Base-by-base conservation (phyloP, 2,888 invertebrate species). In the Drosophila buzzatii region DNA sequence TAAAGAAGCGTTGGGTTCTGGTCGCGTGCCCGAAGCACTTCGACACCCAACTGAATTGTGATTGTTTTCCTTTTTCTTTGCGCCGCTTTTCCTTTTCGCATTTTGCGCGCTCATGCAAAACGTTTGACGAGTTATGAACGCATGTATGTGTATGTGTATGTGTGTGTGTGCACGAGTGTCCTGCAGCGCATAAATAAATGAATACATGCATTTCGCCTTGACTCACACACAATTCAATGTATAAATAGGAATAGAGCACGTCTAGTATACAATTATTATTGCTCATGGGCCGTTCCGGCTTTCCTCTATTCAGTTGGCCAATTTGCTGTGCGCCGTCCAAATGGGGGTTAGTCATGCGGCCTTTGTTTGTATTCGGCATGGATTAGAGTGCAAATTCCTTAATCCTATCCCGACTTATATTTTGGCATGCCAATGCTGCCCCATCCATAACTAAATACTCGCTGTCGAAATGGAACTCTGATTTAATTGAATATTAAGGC, bases 1-100 rank as follows among this genome's bases (percentile, higher is more conserved):
- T 14, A 75, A 78, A 75, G 71, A 77, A 85, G 67, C 84, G 89
- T 78, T 78, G 86, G 79, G 82, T 66, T 82, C 60, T 70, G 92
- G 92, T 92, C 92, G 92, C 92, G 92, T 92, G 92, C 92, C 91
- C 82, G 82, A 90, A 92, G 92, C 91, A 90, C 92, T 92, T 91
- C 90, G 91, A 92, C 92, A 92, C 92, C 92, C 92, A 88, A 91
- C 88, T 81, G 89, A 91, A 89, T 85, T 85, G 85, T 85, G 89
- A 90, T 82, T 91, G 85, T 83, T 83, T 85, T 80, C 70, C 71
- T 75, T 78, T 56, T 65, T 64, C 53, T 65, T 68, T 49, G 55
- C 18, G 35, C 51, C 61, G 59, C 66, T 72, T 66, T 66, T 73
- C 69, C 71, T 77, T 77, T 69, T 62, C 64, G 67, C 58, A 65